Percentiles rank a stretch among this genome's conserved stretches.
These are phyloP conservation scores for Ceramica pisi DNA, from an alignment of 2,888 invertebrate species.

Conservation along the genomic window DNA sequence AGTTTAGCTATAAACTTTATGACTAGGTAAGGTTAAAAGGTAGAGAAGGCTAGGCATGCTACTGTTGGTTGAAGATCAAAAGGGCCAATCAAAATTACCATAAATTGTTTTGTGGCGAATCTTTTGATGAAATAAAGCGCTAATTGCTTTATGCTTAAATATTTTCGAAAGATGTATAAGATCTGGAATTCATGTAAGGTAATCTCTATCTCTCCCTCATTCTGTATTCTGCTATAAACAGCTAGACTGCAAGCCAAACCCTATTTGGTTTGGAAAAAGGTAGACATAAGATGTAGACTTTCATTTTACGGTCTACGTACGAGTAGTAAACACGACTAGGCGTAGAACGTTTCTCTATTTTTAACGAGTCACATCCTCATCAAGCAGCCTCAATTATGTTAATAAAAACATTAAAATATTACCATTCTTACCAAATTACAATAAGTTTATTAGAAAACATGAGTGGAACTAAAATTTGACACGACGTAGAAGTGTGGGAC, in stretches of 20 bases:
- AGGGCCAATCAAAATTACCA: neutral
- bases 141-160: neutral
- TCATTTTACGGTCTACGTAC: neutral
- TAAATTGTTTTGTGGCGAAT: neutral
- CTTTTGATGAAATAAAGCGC: neutral
- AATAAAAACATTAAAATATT: conserved; percentile 52
- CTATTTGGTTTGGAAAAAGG: neutral
- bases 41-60: neutral
- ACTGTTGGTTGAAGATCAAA: neutral
- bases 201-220: neutral
- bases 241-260: too few relatives aligned
- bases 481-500: conserved; percentile 63
- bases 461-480: conserved; percentile 62
- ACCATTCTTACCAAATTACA: conserved; percentile 47
- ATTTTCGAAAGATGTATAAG: too few relatives aligned
- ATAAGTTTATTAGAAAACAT: conserved; percentile 60
- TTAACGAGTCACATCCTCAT: neutral
- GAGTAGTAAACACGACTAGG: neutral
- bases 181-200: neutral
- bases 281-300: neutral
- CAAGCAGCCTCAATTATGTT: conserved; percentile 19
- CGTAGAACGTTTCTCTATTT: conserved; percentile 4
- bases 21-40: neutral
- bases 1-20: too few relatives aligned
- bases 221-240: too few relatives aligned